These are phyloP conservation scores for Agonum fuliginosum DNA, from an alignment of 2,888 invertebrate species.

Conservation along the genomic window DNA sequence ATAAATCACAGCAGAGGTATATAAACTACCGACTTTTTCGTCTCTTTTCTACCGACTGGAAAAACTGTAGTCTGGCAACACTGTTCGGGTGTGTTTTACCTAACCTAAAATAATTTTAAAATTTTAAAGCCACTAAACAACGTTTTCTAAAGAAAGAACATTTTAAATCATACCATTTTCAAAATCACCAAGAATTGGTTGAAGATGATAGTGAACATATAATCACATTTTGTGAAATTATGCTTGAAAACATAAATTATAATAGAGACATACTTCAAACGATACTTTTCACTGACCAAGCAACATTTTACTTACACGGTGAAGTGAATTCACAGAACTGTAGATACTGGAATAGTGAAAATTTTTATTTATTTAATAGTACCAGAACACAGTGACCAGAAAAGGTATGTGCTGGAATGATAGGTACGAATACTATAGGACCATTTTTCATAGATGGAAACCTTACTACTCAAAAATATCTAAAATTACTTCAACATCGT, in stretches of 20 bases:
- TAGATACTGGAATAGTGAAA: too few relatives aligned
- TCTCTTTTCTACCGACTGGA: not conserved
- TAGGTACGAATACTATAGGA: too few relatives aligned
- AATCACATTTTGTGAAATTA: not conserved
- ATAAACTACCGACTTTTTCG: not conserved
- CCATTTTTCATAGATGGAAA: not conserved
- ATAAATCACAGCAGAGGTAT: not conserved
- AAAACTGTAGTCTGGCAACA: not conserved
- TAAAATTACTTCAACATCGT: not conserved
- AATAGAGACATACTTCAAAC: not conserved
- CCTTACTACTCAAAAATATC: not conserved
- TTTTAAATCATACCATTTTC: not conserved
- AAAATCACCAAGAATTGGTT: too few relatives aligned
- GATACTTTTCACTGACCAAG: not conserved
- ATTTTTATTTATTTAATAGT: too few relatives aligned
- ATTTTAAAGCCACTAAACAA: not conserved
- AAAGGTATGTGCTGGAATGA: too few relatives aligned
- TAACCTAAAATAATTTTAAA: too few relatives aligned
- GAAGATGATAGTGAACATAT: not conserved
- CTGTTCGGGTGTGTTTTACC: too few relatives aligned
- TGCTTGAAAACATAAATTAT: not conserved
- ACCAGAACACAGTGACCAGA: too few relatives aligned
- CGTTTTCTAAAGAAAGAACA: not conserved
- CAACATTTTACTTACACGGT: too few relatives aligned
- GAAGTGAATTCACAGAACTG: too few relatives aligned